Conservation (phyloP, 1,140 invertebrate species). For the Zaprionus africanus region DNA sequence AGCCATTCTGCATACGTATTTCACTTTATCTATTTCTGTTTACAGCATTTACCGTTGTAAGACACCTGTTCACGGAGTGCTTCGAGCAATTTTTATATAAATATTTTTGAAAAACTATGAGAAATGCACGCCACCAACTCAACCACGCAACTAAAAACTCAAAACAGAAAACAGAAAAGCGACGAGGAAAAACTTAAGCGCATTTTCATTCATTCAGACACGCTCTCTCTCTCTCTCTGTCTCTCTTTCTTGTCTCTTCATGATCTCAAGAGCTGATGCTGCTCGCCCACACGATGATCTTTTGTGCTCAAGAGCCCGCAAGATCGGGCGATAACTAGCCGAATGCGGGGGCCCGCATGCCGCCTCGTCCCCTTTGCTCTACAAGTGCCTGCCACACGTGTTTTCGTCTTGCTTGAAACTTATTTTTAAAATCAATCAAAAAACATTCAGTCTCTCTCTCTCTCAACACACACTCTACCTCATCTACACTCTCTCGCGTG, state of each 20-base stretch:
- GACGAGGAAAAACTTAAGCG: conserved; percentile 35
- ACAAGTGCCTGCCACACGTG: conserved; percentile 56
- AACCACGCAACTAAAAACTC: conserved; percentile 62
- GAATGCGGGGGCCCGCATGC: conserved; percentile 22
- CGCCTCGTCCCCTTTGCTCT: neutral
- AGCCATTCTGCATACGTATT: conserved; percentile 16
- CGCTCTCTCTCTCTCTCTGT: conserved; percentile 14
- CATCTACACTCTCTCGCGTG: neutral
- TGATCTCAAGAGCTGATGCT: conserved; percentile 31
- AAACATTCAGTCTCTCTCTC: conserved; percentile 22
- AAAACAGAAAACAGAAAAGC: conserved; percentile 47
- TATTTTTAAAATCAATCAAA: conserved; percentile 82
- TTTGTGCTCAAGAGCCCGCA: conserved; percentile 30
- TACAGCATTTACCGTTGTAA: conserved; percentile 52
- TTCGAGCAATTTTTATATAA: conserved; percentile 41
- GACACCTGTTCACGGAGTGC: conserved; percentile 67
- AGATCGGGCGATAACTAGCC: conserved; percentile 37
- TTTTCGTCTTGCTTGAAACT: conserved; percentile 49
- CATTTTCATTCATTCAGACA: conserved; percentile 47
- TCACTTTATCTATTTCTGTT: conserved; percentile 70
- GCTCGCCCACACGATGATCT: conserved; percentile 35
- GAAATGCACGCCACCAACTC: conserved; percentile 74
- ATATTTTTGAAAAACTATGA: conserved; percentile 50
- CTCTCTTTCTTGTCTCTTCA: conserved; percentile 20
- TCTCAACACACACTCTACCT: conserved; percentile 5